Conservation (phyloP, 2,113 vertebrate species). For the Carettochelys insculpta region DNA sequence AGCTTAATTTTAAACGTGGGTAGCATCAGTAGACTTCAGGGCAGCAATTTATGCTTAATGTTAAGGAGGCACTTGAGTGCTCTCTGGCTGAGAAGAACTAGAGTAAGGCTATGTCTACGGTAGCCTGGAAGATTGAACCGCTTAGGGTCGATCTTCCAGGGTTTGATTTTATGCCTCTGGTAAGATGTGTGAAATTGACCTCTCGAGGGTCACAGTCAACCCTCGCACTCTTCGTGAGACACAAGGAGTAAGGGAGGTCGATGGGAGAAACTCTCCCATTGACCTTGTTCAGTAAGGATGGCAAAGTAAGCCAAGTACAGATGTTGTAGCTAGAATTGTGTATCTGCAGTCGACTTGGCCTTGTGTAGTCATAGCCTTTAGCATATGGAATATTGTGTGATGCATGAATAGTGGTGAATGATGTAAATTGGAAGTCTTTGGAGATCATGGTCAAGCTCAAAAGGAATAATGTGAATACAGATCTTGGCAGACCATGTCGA, state of each 20-base stretch:
- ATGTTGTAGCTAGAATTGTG: too few relatives aligned
- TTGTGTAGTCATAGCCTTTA: background rate
- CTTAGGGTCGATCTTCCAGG: too few relatives aligned
- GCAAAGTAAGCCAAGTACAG: too few relatives aligned
- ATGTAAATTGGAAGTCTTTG: slow-evolving; percentile 1
- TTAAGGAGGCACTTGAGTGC: background rate
- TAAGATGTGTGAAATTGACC: too few relatives aligned
- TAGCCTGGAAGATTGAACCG: too few relatives aligned
- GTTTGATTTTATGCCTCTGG: too few relatives aligned
- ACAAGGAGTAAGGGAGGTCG: too few relatives aligned
- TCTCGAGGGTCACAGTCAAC: too few relatives aligned
- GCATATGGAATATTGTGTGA: background rate
- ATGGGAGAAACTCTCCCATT: too few relatives aligned
- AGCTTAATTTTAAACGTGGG: background rate
- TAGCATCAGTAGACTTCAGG: background rate
- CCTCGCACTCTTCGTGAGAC: too few relatives aligned
- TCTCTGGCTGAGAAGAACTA: background rate
- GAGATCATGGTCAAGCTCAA: slow-evolving; percentile 23
- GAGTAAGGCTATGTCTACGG: background rate
- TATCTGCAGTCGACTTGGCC: too few relatives aligned
- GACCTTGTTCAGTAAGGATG: too few relatives aligned
- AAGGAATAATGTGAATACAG: background rate
- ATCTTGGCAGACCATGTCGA: background rate
- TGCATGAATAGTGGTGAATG: slow-evolving; percentile 36
- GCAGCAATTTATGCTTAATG: background rate